Percentiles rank a stretch among this genome's conserved stretches.
These are phyloP conservation scores for Venusia cambrica DNA, from an alignment of 2,888 invertebrate genomes.

Conservation along the genomic window DNA sequence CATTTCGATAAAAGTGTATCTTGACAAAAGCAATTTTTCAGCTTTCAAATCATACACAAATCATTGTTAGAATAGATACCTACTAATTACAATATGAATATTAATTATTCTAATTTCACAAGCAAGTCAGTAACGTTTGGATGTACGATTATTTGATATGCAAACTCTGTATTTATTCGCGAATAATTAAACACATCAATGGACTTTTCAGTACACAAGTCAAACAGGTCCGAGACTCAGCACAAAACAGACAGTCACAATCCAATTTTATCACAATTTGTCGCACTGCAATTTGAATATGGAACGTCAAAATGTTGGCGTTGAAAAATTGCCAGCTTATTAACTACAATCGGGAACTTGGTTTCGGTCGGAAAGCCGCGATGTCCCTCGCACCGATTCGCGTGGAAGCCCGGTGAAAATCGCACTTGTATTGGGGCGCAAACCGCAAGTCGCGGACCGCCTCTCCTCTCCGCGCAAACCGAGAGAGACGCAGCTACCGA, in stretches of 20 bases:
- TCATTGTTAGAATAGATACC: no score
- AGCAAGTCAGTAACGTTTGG: no score
- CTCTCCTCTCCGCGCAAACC: conserved; percentile 52
- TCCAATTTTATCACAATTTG: conserved; percentile 44
- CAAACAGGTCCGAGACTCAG: conserved; percentile 19
- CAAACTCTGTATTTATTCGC: conserved; percentile 5
- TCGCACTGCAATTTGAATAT: conserved; percentile 35
- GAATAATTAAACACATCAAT: not conserved
- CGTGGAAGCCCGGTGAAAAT: conserved; percentile 76
- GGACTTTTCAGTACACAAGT: conserved; percentile 15
- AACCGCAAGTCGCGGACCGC: conserved; percentile 57
- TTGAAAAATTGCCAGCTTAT: no score
- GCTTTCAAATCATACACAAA: no score
- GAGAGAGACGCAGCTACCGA: conserved; percentile 75
- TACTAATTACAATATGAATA: no score
- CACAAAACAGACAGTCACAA: conserved; percentile 39
- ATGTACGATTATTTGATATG: no score
- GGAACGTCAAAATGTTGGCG: no score
- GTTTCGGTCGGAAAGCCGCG: conserved; percentile 47
- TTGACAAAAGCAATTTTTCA: no score
- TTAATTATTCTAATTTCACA: no score
- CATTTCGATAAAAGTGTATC: conserved; percentile 21
- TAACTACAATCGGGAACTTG: conserved; percentile 42
- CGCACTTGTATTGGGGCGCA: conserved; percentile 75
- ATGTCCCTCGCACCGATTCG: conserved; percentile 63